Percentiles rank a stretch among this genome's conserved stretches.
These are phyloP conservation scores for Archocentrus centrarchus DNA, from an alignment of 2,113 vertebrate species.

Conservation along the genomic window DNA sequence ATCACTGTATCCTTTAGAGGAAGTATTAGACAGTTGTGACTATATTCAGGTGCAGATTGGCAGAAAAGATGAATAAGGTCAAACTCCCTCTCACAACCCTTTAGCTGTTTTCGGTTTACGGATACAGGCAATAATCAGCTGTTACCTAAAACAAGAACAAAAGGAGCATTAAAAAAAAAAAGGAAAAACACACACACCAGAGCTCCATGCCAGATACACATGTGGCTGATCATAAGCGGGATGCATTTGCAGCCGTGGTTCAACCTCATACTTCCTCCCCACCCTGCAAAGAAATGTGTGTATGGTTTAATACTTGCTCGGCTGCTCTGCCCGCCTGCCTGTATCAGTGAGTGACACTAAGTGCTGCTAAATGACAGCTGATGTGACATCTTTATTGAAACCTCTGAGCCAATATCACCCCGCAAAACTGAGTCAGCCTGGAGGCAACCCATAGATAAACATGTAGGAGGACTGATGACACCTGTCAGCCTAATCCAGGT, in stretches of 20 bases:
- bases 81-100: background rate
- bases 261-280: conserved; percentile 44
- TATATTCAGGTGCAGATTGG: background rate
- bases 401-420: background rate
- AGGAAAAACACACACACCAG: background rate
- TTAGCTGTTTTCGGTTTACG: background rate
- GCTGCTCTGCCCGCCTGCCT: background rate
- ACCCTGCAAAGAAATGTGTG: conserved; percentile 43
- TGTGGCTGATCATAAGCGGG: conserved; percentile 16
- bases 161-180: background rate
- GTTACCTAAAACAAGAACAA: background rate
- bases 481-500: conserved; percentile 45
- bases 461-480: conserved; percentile 44
- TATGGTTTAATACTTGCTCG: conserved; percentile 6
- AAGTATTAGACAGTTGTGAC: background rate
- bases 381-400: conserved; percentile 42
- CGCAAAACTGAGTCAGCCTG: conserved; percentile 20
- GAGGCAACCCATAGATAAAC: conserved; percentile 29
- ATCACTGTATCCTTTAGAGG: background rate
- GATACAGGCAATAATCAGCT: background rate
- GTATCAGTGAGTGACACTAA: conserved; percentile 13
- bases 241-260: conserved; percentile 23
- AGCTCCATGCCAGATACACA: conserved; percentile 12
- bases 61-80: background rate
- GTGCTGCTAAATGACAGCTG: conserved; percentile 43